phyloP scores from a whole-genome alignment of 37 sponge, comb jelly and placozoan genomes.

The Lycopodina hypogea region DNA sequence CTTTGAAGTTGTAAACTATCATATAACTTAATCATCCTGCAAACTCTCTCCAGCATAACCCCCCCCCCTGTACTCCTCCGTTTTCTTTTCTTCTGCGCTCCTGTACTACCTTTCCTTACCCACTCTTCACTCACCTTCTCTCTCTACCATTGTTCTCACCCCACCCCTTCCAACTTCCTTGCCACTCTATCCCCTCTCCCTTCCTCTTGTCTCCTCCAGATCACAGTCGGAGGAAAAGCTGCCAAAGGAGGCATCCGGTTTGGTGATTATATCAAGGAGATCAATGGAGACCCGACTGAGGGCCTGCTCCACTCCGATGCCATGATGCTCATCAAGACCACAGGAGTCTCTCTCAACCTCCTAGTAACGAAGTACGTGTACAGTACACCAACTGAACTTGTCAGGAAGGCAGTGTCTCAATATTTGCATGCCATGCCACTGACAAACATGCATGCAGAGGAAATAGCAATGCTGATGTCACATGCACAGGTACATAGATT shows the following conservation, averaged over 20 bases:
- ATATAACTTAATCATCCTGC: too few relatives aligned
- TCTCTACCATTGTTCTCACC: background rate
- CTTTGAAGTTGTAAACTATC: too few relatives aligned
- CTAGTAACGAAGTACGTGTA: conserved; percentile 38
- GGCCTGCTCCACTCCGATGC: conserved; percentile 72
- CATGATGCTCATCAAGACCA: conserved; percentile 52
- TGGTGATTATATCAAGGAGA: conserved; percentile 55
- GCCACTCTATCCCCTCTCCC: too few relatives aligned
- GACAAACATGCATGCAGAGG: too few relatives aligned
- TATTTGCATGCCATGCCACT: too few relatives aligned
- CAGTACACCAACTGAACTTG: too few relatives aligned
- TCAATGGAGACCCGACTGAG: conserved; percentile 61
- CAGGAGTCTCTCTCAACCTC: conserved; percentile 43
- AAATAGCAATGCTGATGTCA: too few relatives aligned
- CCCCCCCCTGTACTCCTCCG: background rate
- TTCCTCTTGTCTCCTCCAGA: conserved; percentile 10
- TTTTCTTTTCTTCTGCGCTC: background rate
- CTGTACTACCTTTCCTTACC: background rate
- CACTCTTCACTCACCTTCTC: background rate
- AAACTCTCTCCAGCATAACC: background rate
- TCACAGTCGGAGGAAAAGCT: conserved; percentile 71
- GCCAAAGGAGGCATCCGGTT: conserved; percentile 52
- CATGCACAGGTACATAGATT: too few relatives aligned
- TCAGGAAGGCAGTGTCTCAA: too few relatives aligned
- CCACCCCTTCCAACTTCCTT: background rate